Evolutionary conservation across 2,888 invertebrate species (phyloP).

Genomic region (Helleia helle): DNA sequence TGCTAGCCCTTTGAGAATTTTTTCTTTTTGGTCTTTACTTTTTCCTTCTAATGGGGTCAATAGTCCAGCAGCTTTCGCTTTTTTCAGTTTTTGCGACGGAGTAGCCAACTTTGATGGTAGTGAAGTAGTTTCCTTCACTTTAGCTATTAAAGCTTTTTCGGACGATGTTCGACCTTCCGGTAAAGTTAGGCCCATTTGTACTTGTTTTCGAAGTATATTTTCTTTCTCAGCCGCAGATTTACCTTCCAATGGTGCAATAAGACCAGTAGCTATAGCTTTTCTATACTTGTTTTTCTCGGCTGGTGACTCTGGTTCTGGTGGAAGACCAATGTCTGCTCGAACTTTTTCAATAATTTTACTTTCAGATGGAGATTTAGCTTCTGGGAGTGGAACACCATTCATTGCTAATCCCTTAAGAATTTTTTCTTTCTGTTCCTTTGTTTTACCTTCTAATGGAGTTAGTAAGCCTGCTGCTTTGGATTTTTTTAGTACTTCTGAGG

Average conservation of each 20-base stretch:
- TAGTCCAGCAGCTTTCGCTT: constrained; percentile 25
- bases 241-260: constrained; percentile 31
- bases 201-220: constrained; percentile 17
- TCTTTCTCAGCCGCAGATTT: constrained; percentile 26
- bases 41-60: constrained; percentile 20
- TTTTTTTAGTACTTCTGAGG: constrained; percentile 20
- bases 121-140: constrained; percentile 7
- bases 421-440: constrained; percentile 25
- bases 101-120: neutral
- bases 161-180: constrained; percentile 18
- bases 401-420: constrained; percentile 22
- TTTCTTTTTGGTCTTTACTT: constrained; percentile 15
- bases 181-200: constrained; percentile 15
- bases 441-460: constrained; percentile 27
- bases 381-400: constrained; percentile 23
- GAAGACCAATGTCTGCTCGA: constrained; percentile 22
- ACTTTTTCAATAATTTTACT: constrained; percentile 22
- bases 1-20: constrained; percentile 22
- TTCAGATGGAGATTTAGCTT: constrained; percentile 23
- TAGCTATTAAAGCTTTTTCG: constrained; percentile 15
- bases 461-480: constrained; percentile 23
- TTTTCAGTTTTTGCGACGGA: constrained; percentile 12
- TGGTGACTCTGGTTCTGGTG: constrained; percentile 24
- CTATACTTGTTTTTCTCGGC: constrained; percentile 26
- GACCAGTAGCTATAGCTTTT: constrained; percentile 28